Evolutionary conservation across 2,888 invertebrate genomes (phyloP).

Genomic region (Thyatira batis): DNA sequence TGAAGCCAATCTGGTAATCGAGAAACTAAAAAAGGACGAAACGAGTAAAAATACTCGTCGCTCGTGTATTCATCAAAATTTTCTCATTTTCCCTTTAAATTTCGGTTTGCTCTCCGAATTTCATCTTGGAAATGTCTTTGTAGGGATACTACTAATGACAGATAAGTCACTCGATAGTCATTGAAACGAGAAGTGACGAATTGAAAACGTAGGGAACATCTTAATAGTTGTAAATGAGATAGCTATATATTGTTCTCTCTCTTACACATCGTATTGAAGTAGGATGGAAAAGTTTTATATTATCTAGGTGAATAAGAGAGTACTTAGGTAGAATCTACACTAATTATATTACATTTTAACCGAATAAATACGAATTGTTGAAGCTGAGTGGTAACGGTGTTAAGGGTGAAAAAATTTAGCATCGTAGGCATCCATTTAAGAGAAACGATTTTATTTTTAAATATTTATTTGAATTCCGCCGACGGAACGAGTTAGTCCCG

Average conservation of each 20-base stretch:
- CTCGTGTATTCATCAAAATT: conserved; percentile 23
- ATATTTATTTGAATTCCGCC: neutral
- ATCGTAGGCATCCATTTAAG: neutral
- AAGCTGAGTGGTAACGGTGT: neutral
- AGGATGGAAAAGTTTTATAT: no score
- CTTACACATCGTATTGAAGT: no score
- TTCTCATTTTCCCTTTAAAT: conserved; percentile 31
- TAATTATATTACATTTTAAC: neutral
- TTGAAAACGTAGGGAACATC: no score
- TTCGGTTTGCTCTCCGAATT: conserved; percentile 21
- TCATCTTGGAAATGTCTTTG: conserved; percentile 16
- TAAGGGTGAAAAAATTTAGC: conserved; percentile 1
- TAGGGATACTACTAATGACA: neutral
- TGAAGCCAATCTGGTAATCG: neutral
- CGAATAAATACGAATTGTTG: neutral
- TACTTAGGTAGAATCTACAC: neutral
- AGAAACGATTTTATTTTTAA: neutral
- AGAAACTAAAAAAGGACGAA: neutral
- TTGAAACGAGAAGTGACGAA: neutral
- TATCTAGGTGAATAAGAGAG: no score
- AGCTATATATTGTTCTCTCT: no score
- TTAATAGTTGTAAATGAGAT: no score
- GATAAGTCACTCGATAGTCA: neutral
- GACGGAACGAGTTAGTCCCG: neutral
- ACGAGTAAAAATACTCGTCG: conserved; percentile 2